Evolutionary conservation across 2,797 vertebrate genomes (phyloP).

Genomic region (Nothura maculosa): DNA sequence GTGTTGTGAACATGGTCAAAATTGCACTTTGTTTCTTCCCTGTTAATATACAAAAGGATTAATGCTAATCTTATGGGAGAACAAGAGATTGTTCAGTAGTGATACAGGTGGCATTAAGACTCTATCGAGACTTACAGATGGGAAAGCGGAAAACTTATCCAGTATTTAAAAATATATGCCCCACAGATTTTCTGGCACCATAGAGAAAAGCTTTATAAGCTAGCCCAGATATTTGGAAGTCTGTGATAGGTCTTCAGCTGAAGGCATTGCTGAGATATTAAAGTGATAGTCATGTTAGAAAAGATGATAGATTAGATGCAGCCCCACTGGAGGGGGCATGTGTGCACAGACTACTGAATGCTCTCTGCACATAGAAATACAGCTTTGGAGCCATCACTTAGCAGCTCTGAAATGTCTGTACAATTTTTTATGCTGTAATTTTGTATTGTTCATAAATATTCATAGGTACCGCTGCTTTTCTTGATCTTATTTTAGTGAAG

Average conservation of each 20-base stretch:
- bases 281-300: constrained; percentile 71
- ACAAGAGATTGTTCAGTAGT: constrained; percentile 22
- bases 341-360: constrained; percentile 59
- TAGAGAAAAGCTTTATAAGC: constrained; percentile 39
- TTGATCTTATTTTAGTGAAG: constrained; percentile 55
- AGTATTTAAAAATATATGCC: constrained; percentile 11
- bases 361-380: constrained; percentile 15
- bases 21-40: constrained; percentile 26
- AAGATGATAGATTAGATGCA: constrained; percentile 72
- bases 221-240: constrained; percentile 36
- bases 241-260: constrained; percentile 59
- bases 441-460: constrained; percentile 71
- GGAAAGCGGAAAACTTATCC: constrained; percentile 13
- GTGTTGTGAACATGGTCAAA: not conserved
- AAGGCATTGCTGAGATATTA: constrained; percentile 61
- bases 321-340: constrained; percentile 64
- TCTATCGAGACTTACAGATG: not conserved
- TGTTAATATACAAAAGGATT: constrained; percentile 30
- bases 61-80: constrained; percentile 19
- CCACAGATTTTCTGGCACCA: constrained; percentile 30
- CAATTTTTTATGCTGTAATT: constrained; percentile 70
- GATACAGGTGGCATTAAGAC: constrained; percentile 24
- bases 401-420: constrained; percentile 65
- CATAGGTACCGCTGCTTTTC: constrained; percentile 41
- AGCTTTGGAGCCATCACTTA: constrained; percentile 64